Base-by-base conservation (phyloP, 2,888 invertebrate genomes). In the Xestobium rufovillosum region DNA sequence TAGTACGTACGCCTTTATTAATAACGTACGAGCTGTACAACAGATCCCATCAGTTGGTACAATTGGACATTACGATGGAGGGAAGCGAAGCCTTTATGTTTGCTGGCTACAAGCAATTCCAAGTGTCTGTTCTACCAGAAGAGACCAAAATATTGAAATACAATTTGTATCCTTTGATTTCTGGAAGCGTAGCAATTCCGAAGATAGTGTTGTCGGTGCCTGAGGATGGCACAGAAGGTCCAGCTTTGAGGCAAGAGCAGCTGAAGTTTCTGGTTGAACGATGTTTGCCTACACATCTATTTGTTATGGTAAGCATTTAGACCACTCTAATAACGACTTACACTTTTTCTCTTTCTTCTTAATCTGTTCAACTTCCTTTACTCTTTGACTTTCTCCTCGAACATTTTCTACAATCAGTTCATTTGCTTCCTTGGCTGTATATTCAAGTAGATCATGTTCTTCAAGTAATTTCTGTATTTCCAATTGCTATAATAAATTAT, bases 31-130 rank as follows among this genome's bases (percentile, higher is more conserved):
- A 72, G 45, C 66, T 91, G 36, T 71, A 72, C 55, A 90, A 90
- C 56, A 76, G 80, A 49, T 81, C 83, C 0, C 70, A 72, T 30
- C 75, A 72, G 40, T 75, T 88, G 25, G 74, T 86, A 39, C 79
- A 85, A 42, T 67, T 90, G 19, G 78, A 76, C 50, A 66, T 88
- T 25, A 75, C 72, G 34, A 81, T 90, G 67, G 88, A 89, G 51
- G 79, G 83, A 4, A 84, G 80, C 40, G 92, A 95, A 61, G 85
- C 84, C 26, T 95, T 95, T 61, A 92, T 95, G 84, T 94, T 90
- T 67, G 82, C 94, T 41, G 95, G 95, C 2, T 89, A 91, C 57
- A 92, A 89, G 67, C 88, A 91, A 72, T 59, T 72, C 47, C 67
- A 69, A 23, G 65, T 75, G 11, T 73, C 72, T 10, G 65, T 77